phyloP scores from a whole-genome alignment of 2,113 vertebrate species.

The Alethe castanea region DNA sequence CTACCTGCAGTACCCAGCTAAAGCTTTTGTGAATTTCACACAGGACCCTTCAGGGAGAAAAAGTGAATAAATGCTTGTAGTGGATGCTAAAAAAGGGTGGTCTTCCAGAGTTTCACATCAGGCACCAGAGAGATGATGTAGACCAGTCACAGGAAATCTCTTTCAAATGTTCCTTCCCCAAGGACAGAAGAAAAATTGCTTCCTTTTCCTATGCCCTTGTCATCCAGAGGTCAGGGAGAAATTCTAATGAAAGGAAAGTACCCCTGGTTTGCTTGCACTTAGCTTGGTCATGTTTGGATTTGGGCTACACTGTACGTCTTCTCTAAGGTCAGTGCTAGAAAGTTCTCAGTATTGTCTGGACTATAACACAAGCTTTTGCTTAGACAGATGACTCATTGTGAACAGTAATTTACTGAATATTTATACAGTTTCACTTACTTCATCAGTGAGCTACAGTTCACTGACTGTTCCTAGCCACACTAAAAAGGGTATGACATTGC shows the following conservation, averaged over 20 bases:
- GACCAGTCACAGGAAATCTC: constrained; percentile 62
- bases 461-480: neutral
- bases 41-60: neutral
- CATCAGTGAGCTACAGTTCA: neutral
- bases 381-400: neutral
- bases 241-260: constrained; percentile 50
- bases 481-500: neutral
- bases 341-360: neutral
- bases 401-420: neutral
- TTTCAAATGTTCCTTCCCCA: constrained; percentile 43
- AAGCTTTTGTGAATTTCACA: neutral
- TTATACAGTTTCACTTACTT: neutral
- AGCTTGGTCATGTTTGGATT: constrained; percentile 21
- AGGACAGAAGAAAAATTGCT: constrained; percentile 64
- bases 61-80: neutral
- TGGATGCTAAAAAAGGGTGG: neutral
- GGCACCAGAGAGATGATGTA: constrained; percentile 28
- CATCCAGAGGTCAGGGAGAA: constrained; percentile 44
- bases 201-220: constrained; percentile 64
- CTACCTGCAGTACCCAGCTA: neutral
- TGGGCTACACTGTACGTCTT: neutral
- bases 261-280: constrained; percentile 29
- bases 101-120: constrained; percentile 17
- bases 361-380: constrained; percentile 27
- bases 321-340: neutral